These are phyloP conservation scores for Aythya baeri DNA, from an alignment of 2,113 vertebrate genomes.

Conservation along the genomic window DNA sequence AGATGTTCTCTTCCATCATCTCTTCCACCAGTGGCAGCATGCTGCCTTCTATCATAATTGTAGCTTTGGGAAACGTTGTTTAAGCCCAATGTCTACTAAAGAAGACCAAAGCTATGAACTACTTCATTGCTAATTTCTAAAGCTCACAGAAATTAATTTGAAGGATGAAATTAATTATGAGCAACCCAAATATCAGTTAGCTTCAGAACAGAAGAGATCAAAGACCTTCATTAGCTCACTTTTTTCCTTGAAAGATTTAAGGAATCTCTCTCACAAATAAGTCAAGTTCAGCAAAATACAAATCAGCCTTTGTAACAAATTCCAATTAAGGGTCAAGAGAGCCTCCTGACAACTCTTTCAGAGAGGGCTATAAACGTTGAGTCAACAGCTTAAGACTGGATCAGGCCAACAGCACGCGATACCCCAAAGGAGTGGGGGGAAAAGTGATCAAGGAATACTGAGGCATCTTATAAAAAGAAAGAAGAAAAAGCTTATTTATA, in stretches of 20 bases:
- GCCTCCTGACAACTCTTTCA: background rate
- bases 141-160: background rate
- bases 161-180: slow-evolving; percentile 58
- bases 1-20: background rate
- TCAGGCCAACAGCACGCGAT: background rate
- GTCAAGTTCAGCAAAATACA: background rate
- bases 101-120: background rate
- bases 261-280: slow-evolving; percentile 17
- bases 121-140: background rate
- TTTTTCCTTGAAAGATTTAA: background rate
- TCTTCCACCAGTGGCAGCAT: rapidly evolving
- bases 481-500: background rate
- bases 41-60: background rate
- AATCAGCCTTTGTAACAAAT: background rate
- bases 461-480: background rate
- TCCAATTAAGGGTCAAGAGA: background rate
- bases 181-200: slow-evolving; percentile 51
- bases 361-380: background rate
- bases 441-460: background rate
- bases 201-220: slow-evolving; percentile 41
- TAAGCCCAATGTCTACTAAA: background rate
- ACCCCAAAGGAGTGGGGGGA: background rate
- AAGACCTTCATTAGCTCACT: slow-evolving; percentile 32
- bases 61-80: too few relatives aligned
- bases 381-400: background rate